phyloP scores from a whole-genome alignment of 2,113 vertebrate species.

The Emydura subglobosa region DNA sequence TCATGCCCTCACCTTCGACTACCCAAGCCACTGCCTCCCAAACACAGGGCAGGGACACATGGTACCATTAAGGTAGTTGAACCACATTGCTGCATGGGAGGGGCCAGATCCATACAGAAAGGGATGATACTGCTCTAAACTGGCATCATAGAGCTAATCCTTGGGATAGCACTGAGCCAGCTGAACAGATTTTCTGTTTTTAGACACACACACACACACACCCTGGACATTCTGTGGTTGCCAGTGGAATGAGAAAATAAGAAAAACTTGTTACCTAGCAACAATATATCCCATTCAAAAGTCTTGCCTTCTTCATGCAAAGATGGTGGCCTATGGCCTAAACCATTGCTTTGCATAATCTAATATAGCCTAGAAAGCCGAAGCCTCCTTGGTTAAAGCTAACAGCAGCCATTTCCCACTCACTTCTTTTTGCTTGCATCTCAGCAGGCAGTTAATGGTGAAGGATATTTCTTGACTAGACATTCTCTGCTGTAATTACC shows the following conservation, averaged over 20 bases:
- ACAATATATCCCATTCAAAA: not conserved
- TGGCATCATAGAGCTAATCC: not conserved
- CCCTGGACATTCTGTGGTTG: not conserved
- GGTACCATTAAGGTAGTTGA: not conserved
- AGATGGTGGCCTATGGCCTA: not conserved
- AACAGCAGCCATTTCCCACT: constrained; percentile 55
- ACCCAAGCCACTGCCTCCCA: not conserved
- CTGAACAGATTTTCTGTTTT: constrained; percentile 3
- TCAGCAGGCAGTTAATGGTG: constrained; percentile 59
- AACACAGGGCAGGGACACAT: not conserved
- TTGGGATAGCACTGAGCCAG: not conserved
- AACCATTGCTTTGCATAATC: not conserved
- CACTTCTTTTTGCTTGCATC: constrained; percentile 70
- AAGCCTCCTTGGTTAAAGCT: not conserved
- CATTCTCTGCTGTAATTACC: constrained; percentile 53
- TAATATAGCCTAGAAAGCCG: not conserved
- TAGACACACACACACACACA: not conserved
- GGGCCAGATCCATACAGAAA: not conserved
- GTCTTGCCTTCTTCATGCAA: not conserved
- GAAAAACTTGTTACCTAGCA: not conserved
- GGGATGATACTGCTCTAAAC: not conserved
- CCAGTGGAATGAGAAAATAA: not conserved
- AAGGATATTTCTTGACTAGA: constrained; percentile 33
- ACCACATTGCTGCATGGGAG: not conserved
- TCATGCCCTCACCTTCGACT: not conserved